Base-by-base conservation (phyloP, 2,797 vertebrate genomes). In the Semotilus atromaculatus region DNA sequence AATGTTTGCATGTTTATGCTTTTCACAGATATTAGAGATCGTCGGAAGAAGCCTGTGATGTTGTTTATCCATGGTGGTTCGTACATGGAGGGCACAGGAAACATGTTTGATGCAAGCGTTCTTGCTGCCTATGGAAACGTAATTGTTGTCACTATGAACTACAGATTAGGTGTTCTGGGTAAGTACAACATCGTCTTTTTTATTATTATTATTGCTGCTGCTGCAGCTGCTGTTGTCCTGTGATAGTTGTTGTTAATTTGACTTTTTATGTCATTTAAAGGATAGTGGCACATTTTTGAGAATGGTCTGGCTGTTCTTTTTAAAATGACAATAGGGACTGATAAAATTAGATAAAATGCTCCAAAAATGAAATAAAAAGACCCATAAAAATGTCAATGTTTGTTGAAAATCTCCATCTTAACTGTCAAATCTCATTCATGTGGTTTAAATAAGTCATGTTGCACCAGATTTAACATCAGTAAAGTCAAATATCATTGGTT, bases 21-120 rank as follows among this genome's bases (percentile, higher is more conserved):
- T 80, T 90, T 87, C 90, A 86, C 93, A 98, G 97, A 99, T 92
- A 97, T 98, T 85, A 97, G 97, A 64, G 97, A 98, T 88, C 96
- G 97, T n/a, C 96, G 95, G 71, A 97, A 96, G 94, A 98, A 98
- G 91, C 97, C 98, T 0, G 97, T 99, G 48, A 99, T 99, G 98
- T 95, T 99, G 53, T 99, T 98, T 85, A 97, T 99, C 91, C 98
- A 99, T 4, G 98, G 98, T 1, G 98, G 98, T 43, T 99, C 98
- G 26, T 99, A 97, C 89, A 98, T 99, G 97, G 98, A 99, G 81
- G 98, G 98, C 19, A 97, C 98, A 3, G 98, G 97, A 60, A 99
- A 99, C 90, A 97, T 99, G 96, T 96, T 99, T 4, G 98, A 99
- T 18, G 98, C 97, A 68, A 99, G 98, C 83, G 95, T 99, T 88